These are phyloP conservation scores for Drosophila kanekoi DNA, from an alignment of 2,888 invertebrate genomes.

Conservation along the genomic window DNA sequence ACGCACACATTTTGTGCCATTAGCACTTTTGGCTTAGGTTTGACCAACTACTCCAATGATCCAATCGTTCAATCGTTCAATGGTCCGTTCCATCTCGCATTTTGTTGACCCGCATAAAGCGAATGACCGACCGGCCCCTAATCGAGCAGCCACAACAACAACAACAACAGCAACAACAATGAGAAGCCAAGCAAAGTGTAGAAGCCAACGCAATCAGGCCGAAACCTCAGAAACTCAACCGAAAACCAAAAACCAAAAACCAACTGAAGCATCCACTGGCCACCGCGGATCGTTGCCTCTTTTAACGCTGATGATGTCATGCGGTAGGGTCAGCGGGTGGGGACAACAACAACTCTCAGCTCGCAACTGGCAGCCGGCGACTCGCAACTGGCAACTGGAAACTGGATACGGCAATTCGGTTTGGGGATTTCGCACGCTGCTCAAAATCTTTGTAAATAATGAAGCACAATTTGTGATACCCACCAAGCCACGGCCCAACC, in stretches of 20 bases:
- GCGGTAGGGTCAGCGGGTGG: constrained; percentile 24
- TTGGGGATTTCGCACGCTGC: constrained; percentile 68
- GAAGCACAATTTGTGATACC: constrained; percentile 33
- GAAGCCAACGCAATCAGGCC: constrained; percentile 52
- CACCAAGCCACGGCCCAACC: too few species aligned
- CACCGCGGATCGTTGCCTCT: constrained; percentile 56
- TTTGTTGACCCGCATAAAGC: constrained; percentile 55
- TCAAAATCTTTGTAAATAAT: constrained; percentile 52
- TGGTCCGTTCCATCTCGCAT: neutral
- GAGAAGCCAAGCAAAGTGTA: constrained; percentile 32
- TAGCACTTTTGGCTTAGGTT: constrained; percentile 25
- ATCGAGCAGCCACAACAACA: constrained; percentile 24
- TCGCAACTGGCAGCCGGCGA: neutral
- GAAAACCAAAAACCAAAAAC: constrained; percentile 26
- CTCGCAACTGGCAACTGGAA: constrained; percentile 39
- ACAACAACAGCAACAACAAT: constrained; percentile 25
- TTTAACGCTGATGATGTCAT: constrained; percentile 69
- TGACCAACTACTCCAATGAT: constrained; percentile 7
- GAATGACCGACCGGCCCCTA: constrained; percentile 44
- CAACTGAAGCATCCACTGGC: constrained; percentile 58
- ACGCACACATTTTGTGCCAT: constrained; percentile 42
- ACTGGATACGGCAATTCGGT: constrained; percentile 52
- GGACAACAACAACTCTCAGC: neutral
- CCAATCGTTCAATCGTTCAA: neutral
- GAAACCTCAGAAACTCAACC: constrained; percentile 52